These are phyloP conservation scores for Mesocricetus auratus DNA, from an alignment of 2,113 vertebrate genomes.

Conservation along the genomic window DNA sequence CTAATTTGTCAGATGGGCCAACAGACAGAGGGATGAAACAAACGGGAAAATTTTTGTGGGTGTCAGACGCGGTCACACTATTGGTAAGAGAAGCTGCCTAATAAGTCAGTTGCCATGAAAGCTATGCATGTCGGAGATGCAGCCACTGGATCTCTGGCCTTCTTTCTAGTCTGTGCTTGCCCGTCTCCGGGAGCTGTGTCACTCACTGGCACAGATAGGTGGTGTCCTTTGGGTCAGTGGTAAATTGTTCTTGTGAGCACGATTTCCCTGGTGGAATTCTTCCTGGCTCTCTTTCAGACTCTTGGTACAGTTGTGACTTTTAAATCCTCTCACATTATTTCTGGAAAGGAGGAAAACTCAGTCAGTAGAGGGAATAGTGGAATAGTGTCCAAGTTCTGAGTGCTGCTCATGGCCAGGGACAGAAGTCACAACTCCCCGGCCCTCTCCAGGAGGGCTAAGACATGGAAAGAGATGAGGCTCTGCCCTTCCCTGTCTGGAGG, in stretches of 20 bases:
- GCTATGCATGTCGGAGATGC: rapidly evolving
- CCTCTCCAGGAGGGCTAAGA: neutral
- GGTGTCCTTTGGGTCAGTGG: neutral
- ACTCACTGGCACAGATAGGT: neutral
- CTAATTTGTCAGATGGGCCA: slow-evolving; percentile 47
- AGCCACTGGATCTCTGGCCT: neutral
- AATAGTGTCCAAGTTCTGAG: neutral
- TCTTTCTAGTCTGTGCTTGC: neutral
- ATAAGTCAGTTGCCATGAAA: neutral
- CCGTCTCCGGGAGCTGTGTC: neutral
- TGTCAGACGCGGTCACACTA: neutral
- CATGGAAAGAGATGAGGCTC: neutral
- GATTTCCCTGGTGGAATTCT: neutral
- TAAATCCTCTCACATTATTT: neutral
- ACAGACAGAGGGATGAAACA: neutral
- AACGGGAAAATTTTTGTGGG: slow-evolving; percentile 6
- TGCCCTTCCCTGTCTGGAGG: neutral
- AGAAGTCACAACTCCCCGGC: neutral
- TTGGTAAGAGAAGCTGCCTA: neutral
- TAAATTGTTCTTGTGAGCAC: neutral
- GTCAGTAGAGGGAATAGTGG: neutral
- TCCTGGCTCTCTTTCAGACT: neutral
- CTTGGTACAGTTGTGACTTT: neutral
- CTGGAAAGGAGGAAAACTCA: neutral
- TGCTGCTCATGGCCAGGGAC: neutral